phyloP scores from a whole-genome alignment of 37 sponge, comb jelly and placozoan species.

The Axinella damicornis region DNA sequence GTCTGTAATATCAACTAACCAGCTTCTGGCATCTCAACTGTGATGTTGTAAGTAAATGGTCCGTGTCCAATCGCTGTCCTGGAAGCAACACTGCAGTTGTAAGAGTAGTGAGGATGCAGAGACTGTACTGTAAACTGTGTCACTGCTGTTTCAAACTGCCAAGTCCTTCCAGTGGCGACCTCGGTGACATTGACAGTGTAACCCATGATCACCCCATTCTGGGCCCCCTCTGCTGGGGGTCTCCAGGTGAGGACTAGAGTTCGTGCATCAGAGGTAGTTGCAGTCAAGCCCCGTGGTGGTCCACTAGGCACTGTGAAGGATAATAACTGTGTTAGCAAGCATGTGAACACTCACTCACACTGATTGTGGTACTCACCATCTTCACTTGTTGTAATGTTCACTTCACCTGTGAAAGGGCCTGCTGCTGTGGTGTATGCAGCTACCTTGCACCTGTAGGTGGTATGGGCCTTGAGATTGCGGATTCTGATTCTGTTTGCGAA shows the following conservation, averaged over 20 bases:
- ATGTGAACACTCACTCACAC: too few relatives aligned
- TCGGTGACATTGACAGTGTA: constrained; percentile 7
- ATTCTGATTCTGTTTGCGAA: too few relatives aligned
- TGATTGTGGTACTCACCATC: constrained; percentile 33
- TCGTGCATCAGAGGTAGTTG: background rate
- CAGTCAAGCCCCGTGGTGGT: background rate
- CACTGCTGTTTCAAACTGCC: background rate
- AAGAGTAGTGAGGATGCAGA: background rate
- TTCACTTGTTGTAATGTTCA: background rate
- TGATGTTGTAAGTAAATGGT: background rate
- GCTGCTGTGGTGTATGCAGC: constrained; percentile 16
- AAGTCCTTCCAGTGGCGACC: background rate
- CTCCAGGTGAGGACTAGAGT: constrained; percentile 3
- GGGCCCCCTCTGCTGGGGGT: constrained; percentile 18
- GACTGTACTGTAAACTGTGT: background rate
- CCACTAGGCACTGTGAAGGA: constrained; percentile 5
- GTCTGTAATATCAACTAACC: too few relatives aligned
- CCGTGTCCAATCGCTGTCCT: too few relatives aligned
- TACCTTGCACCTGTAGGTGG: background rate
- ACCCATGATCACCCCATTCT: constrained; percentile 24
- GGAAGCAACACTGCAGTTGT: too few relatives aligned
- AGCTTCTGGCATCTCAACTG: too few relatives aligned
- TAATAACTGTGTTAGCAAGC: too few relatives aligned
- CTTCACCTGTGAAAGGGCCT: background rate
- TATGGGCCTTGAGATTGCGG: too few relatives aligned